phyloP scores from a whole-genome alignment of 2,888 invertebrate species.

The Lymantria monacha region DNA sequence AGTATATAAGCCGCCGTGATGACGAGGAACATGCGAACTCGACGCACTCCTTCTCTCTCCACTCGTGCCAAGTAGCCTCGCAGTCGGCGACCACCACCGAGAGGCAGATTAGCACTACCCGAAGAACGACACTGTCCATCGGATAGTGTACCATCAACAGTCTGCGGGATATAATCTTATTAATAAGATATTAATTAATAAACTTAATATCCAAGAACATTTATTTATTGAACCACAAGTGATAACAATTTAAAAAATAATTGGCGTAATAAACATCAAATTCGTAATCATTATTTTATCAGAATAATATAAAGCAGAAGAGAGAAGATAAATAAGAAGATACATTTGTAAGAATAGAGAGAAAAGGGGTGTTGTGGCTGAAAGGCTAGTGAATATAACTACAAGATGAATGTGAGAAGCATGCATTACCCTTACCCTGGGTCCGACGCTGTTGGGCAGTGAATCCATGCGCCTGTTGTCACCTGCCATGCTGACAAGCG shows the following conservation, averaged over 20 bases:
- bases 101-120: constrained; percentile 61
- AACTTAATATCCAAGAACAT: not conserved
- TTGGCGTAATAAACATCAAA: no score
- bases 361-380: constrained; percentile 5
- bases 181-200: not conserved
- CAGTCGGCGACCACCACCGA: constrained; percentile 88
- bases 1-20: constrained; percentile 92
- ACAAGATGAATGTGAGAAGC: constrained; percentile 30
- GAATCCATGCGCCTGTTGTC: constrained; percentile 80
- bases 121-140: constrained; percentile 59
- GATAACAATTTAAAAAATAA: no score
- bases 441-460: constrained; percentile 78
- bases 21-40: constrained; percentile 93
- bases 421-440: constrained; percentile 69
- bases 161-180: constrained; percentile 42
- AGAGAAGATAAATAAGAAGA: not conserved
- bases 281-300: no score
- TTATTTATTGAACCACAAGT: no score
- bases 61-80: constrained; percentile 89
- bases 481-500: constrained; percentile 91
- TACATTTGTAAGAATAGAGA: not conserved
- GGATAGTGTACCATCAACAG: constrained; percentile 67
- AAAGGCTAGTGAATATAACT: constrained; percentile 11
- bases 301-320: not conserved
- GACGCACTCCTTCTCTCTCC: constrained; percentile 90